Evolutionary conservation across 1,140 invertebrate species (phyloP), one percentile per base, ranked within the genome.

Genomic region (Sitodiplosis mosellana): DNA sequence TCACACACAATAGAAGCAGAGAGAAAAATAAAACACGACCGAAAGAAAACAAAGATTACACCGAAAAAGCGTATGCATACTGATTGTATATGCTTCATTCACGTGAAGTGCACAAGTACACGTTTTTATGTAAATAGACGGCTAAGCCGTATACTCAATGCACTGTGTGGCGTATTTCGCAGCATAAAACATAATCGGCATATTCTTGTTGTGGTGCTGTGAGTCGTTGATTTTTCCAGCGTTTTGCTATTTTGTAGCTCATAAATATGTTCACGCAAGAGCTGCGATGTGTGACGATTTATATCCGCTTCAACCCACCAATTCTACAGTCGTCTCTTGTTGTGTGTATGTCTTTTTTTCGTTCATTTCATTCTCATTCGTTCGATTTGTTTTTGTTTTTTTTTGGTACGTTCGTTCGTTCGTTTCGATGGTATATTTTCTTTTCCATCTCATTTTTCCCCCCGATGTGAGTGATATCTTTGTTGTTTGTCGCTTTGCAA

Each of bases 241-340:
- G 14, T 18, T 18, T 15, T 18, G 17, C 14, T 18, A 40, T 18
- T 15, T 18, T 18, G 37, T 15, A 15, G 37, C 37, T 15, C 37
- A 40, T 40, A 40, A 18, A 40, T n/a, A n/a, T n/a, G 37, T 44
- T 44, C 21, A 44, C 43, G 43, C 43, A 44, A 44, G 43, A 44
- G 43, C 43, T 44, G 43, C 43, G 43, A 44, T 19, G 43, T 44
- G 43, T 44, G 21, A 44, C 43, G 43, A 21, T 44, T 44, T 14
- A 44, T 44, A 44, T 44, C 43, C 43, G 43, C 21, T 44, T 44
- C 11, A 15, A 21, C 12, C 17, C 18, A 14, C 43, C 17, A 40
- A 40, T 27, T 27, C 27, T 27, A 10, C 37, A 15, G 14, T 40
- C 12, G 37, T 40, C 17, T 40, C 14, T 40, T 15, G 34, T 36